Evolutionary conservation across 1,140 invertebrate genomes (phyloP).

Genomic region (Megathymus violae): DNA sequence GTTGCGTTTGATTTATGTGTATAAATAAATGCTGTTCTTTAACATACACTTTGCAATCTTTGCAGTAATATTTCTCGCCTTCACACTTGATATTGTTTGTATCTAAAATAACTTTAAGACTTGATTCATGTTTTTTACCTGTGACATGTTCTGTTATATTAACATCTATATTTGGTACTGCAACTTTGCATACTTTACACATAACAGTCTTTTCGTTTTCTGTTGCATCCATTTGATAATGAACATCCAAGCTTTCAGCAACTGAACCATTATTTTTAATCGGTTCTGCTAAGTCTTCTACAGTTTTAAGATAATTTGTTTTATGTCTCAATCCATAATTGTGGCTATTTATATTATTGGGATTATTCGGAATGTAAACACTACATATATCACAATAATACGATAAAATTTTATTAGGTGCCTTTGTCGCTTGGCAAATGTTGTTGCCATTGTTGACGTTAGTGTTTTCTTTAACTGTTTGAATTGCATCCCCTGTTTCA

Average conservation of each 20-base stretch:
- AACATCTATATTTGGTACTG: constrained; percentile 11
- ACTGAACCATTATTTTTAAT: not conserved
- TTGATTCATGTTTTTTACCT: not conserved
- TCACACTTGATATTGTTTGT: not conserved
- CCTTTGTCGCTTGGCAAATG: too few relatives aligned
- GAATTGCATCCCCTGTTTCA: not conserved
- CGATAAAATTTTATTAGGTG: not conserved
- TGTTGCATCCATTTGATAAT: constrained; percentile 18
- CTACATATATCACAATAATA: not conserved
- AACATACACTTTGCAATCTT: constrained; percentile 11
- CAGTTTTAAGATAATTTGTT: not conserved
- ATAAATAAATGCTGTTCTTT: constrained; percentile 7
- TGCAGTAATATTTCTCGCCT: constrained; percentile 9
- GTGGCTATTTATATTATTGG: not conserved
- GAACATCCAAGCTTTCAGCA: not conserved
- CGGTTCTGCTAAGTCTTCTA: not conserved
- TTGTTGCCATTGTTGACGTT: not conserved
- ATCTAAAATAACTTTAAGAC: not conserved
- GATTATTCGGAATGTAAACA: constrained; percentile 7
- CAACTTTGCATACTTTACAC: constrained; percentile 20
- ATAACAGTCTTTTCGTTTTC: constrained; percentile 2
- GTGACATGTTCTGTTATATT: not conserved
- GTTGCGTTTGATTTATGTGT: constrained; percentile 7
- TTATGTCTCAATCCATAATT: constrained; percentile 6
- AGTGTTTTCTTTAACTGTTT: not conserved